Evolutionary conservation across 2,888 invertebrate species (phyloP).

Genomic region (Plagodis pulveraria): DNA sequence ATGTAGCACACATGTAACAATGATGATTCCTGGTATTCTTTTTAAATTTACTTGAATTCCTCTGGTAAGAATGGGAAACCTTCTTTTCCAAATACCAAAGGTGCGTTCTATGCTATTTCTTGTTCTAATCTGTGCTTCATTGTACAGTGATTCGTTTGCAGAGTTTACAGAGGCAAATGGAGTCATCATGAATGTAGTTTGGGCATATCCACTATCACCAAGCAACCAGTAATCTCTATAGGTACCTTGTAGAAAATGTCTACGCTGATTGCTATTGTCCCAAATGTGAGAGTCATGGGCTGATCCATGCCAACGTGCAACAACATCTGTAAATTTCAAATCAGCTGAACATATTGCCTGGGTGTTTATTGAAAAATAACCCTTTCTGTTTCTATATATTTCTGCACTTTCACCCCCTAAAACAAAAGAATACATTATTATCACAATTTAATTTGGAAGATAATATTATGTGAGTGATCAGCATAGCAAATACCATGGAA

Average conservation of each 20-base stretch:
- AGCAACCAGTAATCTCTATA: conserved; percentile 21
- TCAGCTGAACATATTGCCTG: conserved; percentile 36
- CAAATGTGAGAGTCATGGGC: conserved; percentile 45
- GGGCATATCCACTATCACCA: conserved; percentile 28
- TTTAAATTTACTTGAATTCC: too few species aligned
- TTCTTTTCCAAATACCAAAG: too few species aligned
- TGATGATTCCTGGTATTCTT: too few species aligned
- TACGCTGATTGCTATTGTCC: conserved; percentile 28
- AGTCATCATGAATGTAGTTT: too few species aligned
- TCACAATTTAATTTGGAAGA: not conserved
- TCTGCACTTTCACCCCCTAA: not conserved
- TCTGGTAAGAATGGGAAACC: too few species aligned
- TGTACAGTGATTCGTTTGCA: too few species aligned
- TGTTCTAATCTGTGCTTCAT: too few species aligned
- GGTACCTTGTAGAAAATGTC: conserved; percentile 21
- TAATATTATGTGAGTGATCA: not conserved
- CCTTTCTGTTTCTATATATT: conserved; percentile 35
- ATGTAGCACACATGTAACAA: too few species aligned
- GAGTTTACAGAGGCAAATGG: too few species aligned
- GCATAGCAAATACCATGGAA: not conserved
- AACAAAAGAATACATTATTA: not conserved
- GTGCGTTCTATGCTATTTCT: too few species aligned
- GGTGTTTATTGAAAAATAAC: conserved; percentile 42
- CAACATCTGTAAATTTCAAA: conserved; percentile 33
- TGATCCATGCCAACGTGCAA: conserved; percentile 46